Base-by-base conservation (phyloP, 37 sponge, comb jelly and placozoan species). In the Amphimedon queenslandica region DNA sequence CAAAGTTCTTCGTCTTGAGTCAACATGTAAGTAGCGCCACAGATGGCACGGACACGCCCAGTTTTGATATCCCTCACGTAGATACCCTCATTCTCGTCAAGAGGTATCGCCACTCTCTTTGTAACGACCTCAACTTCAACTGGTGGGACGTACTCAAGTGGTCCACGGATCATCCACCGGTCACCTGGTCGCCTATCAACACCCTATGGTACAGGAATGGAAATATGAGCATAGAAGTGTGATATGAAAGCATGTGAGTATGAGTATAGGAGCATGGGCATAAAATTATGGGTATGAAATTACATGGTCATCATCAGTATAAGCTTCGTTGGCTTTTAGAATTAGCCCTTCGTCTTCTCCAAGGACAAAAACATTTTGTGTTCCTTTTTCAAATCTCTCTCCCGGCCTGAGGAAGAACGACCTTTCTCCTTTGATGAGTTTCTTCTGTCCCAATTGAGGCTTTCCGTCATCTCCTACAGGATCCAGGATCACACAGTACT, bases 41-140 rank as follows among this genome's bases (percentile, higher is more conserved):
- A 79, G 27, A 94, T 69, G 11, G 99, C 87, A 29, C 99, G 87
- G 27, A 99, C 95, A 79, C 93, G 89, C 63, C 96, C 99, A 47
- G 84, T 93, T 81, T 99, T 99, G 55, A 91, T 82, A 78, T 99
- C 94, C 55, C 99, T 70, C 42, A 95, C 94, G 72, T 99, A 99
- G 71, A 99, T 95, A 29, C 99, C 99, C 80, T 99, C 99, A 56
- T 99, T 99, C 80, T 92, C 94, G 56, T 99, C 99, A 58, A 99
- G 83, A 11, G 99, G 96, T 29, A 92, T 92, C 47, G 99, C 99
- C 86, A 95, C 95, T 24, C 95, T 75, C 58, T 87, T 89, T 64
- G 91, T 80, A 61, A 90, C 88, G 56, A 95, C 94, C 67, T 93
- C 94, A 35, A 99, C 91, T 77, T 99, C 89, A 13, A 99, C 96